Conservation (phyloP, 2,113 vertebrate genomes). For the Piaya cayana region DNA sequence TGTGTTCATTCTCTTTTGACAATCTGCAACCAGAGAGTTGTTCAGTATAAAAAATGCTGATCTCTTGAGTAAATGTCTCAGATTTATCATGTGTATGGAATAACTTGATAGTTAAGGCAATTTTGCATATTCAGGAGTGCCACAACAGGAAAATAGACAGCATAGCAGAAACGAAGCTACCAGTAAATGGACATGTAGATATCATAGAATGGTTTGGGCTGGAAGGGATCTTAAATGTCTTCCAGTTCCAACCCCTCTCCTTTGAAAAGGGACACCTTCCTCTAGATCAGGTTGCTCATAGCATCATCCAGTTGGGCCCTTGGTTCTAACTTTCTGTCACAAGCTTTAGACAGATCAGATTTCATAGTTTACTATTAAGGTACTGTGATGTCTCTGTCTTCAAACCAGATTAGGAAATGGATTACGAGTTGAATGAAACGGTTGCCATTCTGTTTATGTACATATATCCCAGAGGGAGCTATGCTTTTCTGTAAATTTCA, state of each 20-base stretch:
- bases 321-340: not conserved
- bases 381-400: not conserved
- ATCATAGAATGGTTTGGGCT: too few species aligned
- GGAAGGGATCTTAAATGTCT: too few species aligned
- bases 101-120: not conserved
- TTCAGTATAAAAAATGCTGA: not conserved
- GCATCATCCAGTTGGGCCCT: too few species aligned
- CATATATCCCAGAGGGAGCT: not conserved
- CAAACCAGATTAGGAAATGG: not conserved
- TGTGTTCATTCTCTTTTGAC: not conserved
- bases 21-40: not conserved
- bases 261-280: too few species aligned
- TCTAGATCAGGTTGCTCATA: too few species aligned
- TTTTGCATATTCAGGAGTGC: not conserved
- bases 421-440: not conserved
- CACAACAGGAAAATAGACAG: not conserved
- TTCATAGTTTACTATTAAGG: not conserved
- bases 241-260: too few species aligned
- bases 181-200: not conserved
- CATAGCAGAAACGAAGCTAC: not conserved
- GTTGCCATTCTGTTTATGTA: not conserved
- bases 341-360: not conserved
- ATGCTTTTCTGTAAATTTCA: not conserved
- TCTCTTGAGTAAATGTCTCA: not conserved
- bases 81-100: not conserved